Conservation (phyloP, 2,113 vertebrate genomes). For the Bos taurus region ARS-UCD2.0 NC_037331.1:117731501-117732000, state of each 20-base stretch:
- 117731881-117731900: accelerated
- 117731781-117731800: neutral
- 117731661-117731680: too few species aligned
- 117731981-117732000: neutral
- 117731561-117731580: neutral
- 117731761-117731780: accelerated
- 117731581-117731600: neutral
- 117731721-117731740: neutral
- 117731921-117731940: neutral
- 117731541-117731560: accelerated
- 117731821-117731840: neutral
- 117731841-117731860: accelerated
- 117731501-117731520: too few species aligned
- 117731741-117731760: neutral
- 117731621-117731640: accelerated
- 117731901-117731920: neutral
- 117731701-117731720: too few species aligned
- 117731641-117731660: too few species aligned
- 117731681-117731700: accelerated
- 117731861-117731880: accelerated
- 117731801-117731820: neutral
- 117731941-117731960: accelerated
- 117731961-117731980: neutral
- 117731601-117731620: neutral
- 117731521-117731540: neutral